Evolutionary conservation across 2,797 vertebrate genomes (phyloP).

Genomic region (Tapirus indicus): DNA sequence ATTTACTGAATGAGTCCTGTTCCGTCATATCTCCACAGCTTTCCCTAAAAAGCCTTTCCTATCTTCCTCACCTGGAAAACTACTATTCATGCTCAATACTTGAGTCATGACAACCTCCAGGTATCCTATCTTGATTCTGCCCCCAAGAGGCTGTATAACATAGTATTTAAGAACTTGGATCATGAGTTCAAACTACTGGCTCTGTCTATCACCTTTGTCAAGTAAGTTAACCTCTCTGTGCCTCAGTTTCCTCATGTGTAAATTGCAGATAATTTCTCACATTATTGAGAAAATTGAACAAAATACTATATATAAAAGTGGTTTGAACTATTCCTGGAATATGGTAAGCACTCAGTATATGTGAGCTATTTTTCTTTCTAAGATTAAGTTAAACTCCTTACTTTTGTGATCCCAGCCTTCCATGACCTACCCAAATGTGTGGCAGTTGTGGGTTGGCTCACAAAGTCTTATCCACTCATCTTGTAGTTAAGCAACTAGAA

Average conservation of each 20-base stretch:
- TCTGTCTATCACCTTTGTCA: neutral
- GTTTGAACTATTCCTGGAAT: neutral
- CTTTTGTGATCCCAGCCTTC: neutral
- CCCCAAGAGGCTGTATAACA: neutral
- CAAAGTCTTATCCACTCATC: neutral
- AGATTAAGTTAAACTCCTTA: neutral
- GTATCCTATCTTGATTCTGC: neutral
- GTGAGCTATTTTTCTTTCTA: neutral
- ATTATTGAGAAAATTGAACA: neutral
- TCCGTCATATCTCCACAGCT: neutral
- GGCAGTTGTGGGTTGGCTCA: neutral
- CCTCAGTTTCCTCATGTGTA: neutral
- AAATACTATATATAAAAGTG: neutral
- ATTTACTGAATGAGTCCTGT: neutral
- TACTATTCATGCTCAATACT: neutral
- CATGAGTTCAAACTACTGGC: neutral
- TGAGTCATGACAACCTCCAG: neutral
- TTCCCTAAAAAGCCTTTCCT: neutral
- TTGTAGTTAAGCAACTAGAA: neutral
- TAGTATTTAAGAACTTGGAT: neutral
- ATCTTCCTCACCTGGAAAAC: neutral
- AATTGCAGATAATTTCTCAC: neutral
- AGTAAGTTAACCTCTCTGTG: neutral
- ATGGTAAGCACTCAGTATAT: neutral
- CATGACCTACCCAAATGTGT: neutral